A percentile compares a stretch with the other conserved stretches of the same genome.
phyloP scores from a whole-genome alignment of 2,888 invertebrate species.

The Podotricha telesiphe region DNA sequence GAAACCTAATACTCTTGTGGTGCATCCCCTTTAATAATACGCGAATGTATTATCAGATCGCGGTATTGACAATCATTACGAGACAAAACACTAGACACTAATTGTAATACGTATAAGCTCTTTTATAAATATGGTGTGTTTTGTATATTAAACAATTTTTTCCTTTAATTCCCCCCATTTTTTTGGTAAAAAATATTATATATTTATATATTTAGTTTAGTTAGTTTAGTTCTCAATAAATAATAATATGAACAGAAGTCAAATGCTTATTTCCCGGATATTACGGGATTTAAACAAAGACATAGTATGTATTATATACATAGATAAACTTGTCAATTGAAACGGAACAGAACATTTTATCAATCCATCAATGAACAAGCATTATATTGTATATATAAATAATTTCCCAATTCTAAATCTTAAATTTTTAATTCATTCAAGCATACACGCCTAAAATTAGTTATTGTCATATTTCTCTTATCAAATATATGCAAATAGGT shows the following conservation, averaged over 20 bases:
- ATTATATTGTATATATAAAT: too few relatives aligned
- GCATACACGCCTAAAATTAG: not conserved
- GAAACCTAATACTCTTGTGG: constrained; percentile 40
- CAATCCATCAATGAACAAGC: too few relatives aligned
- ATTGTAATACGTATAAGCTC: not conserved
- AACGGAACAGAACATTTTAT: too few relatives aligned
- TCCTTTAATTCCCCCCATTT: not conserved
- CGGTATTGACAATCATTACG: constrained; percentile 29
- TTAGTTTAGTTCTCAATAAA: too few relatives aligned
- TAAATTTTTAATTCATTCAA: not conserved
- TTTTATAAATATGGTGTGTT: not conserved
- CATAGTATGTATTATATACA: too few relatives aligned
- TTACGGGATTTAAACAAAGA: too few relatives aligned
- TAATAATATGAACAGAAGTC: too few relatives aligned
- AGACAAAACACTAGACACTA: constrained; percentile 16
- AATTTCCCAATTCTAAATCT: not conserved
- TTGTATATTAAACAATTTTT: not conserved
- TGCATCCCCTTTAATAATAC: constrained; percentile 35
- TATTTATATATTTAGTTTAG: too few relatives aligned
- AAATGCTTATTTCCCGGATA: too few relatives aligned
- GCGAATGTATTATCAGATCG: constrained; percentile 31
- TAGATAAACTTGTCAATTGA: too few relatives aligned
- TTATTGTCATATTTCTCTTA: not conserved
- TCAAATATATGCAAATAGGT: constrained; percentile 34
- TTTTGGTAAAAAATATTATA: too few relatives aligned